These are phyloP conservation scores for Coilia nasus DNA, from an alignment of 2,797 vertebrate species.

Conservation along the genomic window DNA sequence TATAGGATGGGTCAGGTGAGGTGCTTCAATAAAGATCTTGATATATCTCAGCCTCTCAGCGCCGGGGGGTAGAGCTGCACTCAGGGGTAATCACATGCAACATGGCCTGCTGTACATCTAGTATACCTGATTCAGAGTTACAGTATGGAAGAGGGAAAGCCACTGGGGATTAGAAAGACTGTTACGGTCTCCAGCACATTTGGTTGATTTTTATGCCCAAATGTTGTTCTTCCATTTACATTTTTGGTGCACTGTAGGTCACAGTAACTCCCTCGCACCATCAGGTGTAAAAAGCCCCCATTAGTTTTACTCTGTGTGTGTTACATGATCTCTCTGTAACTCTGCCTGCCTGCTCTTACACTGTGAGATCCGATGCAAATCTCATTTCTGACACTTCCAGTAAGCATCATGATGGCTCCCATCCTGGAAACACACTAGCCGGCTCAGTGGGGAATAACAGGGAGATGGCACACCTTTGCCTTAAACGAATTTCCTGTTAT, in stretches of 20 bases:
- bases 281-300: not conserved
- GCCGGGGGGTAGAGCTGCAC: not conserved
- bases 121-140: too few species aligned
- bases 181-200: too few species aligned
- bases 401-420: conserved; percentile 64
- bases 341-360: not conserved
- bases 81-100: not conserved
- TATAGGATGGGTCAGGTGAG: not conserved
- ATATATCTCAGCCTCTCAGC: not conserved
- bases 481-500: not conserved
- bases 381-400: conserved; percentile 54
- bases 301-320: not conserved
- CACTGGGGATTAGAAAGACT: too few species aligned
- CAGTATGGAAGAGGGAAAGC: too few species aligned
- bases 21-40: not conserved
- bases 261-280: not conserved
- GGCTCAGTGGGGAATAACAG: not conserved
- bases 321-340: conserved; percentile 4
- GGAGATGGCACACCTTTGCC: not conserved
- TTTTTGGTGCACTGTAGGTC: not conserved
- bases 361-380: conserved; percentile 17
- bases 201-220: not conserved
- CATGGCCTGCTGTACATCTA: not conserved
- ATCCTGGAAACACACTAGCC: not conserved
- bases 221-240: not conserved